Evolutionary conservation across 2,888 invertebrate species (phyloP), one percentile per base, ranked within the genome.

Genomic region (Branchipolynoe longqiensis): DNA sequence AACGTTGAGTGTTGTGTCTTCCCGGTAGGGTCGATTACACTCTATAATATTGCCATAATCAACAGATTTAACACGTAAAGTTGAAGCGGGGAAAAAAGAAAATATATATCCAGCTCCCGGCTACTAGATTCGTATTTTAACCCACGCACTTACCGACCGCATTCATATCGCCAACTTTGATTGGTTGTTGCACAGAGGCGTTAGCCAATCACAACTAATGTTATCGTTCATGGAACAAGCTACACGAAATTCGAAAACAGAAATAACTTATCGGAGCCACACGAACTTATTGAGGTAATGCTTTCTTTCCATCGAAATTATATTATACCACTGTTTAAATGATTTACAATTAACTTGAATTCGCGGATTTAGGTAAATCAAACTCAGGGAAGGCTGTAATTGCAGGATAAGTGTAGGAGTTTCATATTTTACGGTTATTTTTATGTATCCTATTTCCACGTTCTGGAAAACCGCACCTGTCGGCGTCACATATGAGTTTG

Each of bases 211-310:
- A 62, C 40, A 22, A 28, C 28, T 25, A 22, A 14, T 83, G 83
- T 83, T 83, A 78, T 78, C 54, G 41, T 41, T 22, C 31, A 41
- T 78, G 78, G 78, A 78, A 78, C 48, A 41, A 18, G 31, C 48
- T 8, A n/a, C 78, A 78, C 78, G 78, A 78, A 54, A 78, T 78
- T 78, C 25, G 25, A 78, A 78, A 41, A 78, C 78, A 41, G 54
- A 78, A 28, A 41, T 69, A n/a, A n/a, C 38, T 33, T 36, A 69
- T 12, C 69, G 36, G 36, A 69, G 69, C 62, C 12, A 38, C 56
- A 56, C n/a, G 28, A 12, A 62, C 62, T n/a, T 25, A 31, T 8
- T 62, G 28, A 31, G 12, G 22, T 22, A 4, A 64, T 33, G 64
- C 33, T 36, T 38, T 69, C 38, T 69, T 28, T 28, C 14, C 62